Base-by-base conservation (phyloP, 2,113 vertebrate species). In the Anarrhichthys ocellatus region DNA sequence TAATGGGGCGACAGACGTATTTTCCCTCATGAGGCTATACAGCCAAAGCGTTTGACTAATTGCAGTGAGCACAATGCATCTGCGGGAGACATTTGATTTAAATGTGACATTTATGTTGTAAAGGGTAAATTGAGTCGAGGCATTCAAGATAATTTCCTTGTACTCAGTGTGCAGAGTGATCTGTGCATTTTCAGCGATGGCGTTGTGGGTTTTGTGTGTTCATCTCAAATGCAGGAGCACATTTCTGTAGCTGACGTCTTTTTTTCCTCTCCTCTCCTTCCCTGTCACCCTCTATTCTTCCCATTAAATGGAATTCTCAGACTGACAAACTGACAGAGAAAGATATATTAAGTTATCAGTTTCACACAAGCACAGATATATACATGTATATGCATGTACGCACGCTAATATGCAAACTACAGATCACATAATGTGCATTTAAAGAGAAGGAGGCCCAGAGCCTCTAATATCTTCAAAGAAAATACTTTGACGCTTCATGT, bases 1-100 rank as follows among this genome's bases (percentile, higher is more conserved):
- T 68, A 79, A 79, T 70, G 24, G 44, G 46, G 54, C 13, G 76
- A 66, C 61, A 38, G 54, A 81, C 38, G 62, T 9, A 61, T 63
- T 66, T 58, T 27, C 17, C 10, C 20, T 83, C 87, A 44, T 36
- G 76, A 81, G 69, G 72, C 44, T 61, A 56, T 46, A 40, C 36
- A 81, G 70, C 66, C 6, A 48, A 78, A 83, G 46, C 1, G 4
- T 59, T 76, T 65, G 64, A 38, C 44, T 90, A 87, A 87, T 76
- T 88, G 40, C 58, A 77, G 22, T 6, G 3, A 82, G 59, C 36
- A 71, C 61, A 64, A 24, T 42, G 27, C 17, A 80, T 83, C 44
- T 64, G 29, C 65, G 73, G 36, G 40, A 87, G 44, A 81, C 24
- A 63, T 76, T 86, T 84, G 36, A 69, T 80, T 76, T 40, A 78